A percentile compares a stretch with the other conserved stretches of the same genome.
phyloP scores from a whole-genome alignment of 2,797 vertebrate species.

The Dendrocincla fuliginosa region DNA sequence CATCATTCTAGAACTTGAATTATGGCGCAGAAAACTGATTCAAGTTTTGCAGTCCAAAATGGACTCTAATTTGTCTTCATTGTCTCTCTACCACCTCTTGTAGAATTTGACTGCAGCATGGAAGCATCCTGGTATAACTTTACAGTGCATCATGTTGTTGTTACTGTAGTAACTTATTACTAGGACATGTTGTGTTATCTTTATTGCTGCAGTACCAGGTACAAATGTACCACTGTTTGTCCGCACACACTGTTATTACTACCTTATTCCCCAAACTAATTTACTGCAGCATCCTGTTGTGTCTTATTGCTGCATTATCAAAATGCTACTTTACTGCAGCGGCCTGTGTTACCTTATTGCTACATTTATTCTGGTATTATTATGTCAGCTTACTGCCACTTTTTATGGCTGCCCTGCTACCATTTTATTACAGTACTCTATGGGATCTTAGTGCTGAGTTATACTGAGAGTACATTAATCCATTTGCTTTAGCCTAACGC shows the following conservation, averaged over 20 bases:
- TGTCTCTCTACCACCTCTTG: neutral
- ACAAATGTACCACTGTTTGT: constrained; percentile 13
- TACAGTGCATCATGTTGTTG: constrained; percentile 23
- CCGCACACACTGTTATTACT: constrained; percentile 8
- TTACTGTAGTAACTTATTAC: constrained; percentile 64
- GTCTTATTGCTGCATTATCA: constrained; percentile 72
- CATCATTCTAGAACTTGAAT: constrained; percentile 12
- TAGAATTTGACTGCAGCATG: constrained; percentile 32
- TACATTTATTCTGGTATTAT: constrained; percentile 76
- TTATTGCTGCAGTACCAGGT: constrained; percentile 59
- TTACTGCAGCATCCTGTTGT: constrained; percentile 55
- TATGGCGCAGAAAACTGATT: constrained; percentile 11
- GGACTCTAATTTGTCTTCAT: neutral
- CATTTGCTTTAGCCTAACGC: constrained; percentile 44
- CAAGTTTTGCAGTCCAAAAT: neutral
- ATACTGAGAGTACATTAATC: constrained; percentile 59
- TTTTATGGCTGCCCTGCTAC: constrained; percentile 70
- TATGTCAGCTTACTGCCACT: constrained; percentile 55
- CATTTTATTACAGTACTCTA: constrained; percentile 60
- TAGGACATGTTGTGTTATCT: constrained; percentile 17
- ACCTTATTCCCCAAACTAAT: constrained; percentile 57
- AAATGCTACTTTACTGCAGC: constrained; percentile 69
- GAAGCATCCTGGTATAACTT: constrained; percentile 41
- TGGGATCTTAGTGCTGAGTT: constrained; percentile 63
- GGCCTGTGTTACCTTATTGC: constrained; percentile 74